phyloP scores from a whole-genome alignment of 2,888 invertebrate species.

The Cryptocephalus moraei region DNA sequence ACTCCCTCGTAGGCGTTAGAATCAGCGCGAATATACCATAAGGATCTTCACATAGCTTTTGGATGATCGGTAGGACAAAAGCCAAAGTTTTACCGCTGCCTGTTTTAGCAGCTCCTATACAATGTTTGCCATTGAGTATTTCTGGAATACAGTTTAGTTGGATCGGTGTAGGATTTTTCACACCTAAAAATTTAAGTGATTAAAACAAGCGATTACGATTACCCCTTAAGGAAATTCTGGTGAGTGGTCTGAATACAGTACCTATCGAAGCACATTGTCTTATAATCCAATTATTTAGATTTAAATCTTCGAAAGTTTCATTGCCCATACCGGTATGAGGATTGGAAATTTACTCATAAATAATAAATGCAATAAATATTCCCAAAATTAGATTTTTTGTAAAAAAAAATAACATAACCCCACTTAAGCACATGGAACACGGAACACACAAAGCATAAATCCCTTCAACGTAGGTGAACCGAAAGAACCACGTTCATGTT shows the following conservation, averaged over 20 bases:
- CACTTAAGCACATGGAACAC: too few species aligned
- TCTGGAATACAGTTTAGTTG: slow-evolving; percentile 72
- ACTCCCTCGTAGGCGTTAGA: slow-evolving; percentile 88
- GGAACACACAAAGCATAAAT: too few species aligned
- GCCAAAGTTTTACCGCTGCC: slow-evolving; percentile 98
- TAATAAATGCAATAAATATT: too few species aligned
- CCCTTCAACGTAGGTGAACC: too few species aligned
- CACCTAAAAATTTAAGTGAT: slow-evolving; percentile 42
- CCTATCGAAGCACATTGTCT: slow-evolving; percentile 62
- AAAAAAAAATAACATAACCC: too few species aligned
- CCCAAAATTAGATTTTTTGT: too few species aligned
- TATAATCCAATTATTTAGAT: slow-evolving; percentile 63
- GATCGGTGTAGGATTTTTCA: slow-evolving; percentile 70
- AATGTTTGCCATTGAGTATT: slow-evolving; percentile 72
- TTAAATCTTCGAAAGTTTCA: slow-evolving; percentile 48
- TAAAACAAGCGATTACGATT: neutral
- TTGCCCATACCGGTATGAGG: slow-evolving; percentile 3
- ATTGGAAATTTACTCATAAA: too few species aligned
- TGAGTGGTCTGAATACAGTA: slow-evolving; percentile 29
- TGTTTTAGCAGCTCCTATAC: slow-evolving; percentile 94
- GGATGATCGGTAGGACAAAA: slow-evolving; percentile 89
- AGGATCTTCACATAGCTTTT: slow-evolving; percentile 86
- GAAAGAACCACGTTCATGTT: too few species aligned
- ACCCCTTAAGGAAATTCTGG: neutral
- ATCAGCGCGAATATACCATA: slow-evolving; percentile 92